Evolutionary conservation across 2,113 vertebrate species (phyloP).

Genomic region (Casuarius casuarius): DNA sequence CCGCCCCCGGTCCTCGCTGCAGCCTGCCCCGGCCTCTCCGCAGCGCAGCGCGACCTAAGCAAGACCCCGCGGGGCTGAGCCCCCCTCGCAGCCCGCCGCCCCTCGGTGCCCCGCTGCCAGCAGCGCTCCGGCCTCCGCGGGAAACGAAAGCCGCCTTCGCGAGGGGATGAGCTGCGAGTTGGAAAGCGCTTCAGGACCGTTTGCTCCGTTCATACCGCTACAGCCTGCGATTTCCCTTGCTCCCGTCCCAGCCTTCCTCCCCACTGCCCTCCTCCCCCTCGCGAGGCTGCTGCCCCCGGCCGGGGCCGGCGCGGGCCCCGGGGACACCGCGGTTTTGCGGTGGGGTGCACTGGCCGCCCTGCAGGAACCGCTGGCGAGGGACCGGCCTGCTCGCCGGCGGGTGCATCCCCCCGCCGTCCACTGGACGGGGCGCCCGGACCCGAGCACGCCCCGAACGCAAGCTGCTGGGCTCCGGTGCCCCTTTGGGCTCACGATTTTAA

Average conservation of each 20-base stretch:
- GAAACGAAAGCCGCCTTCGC: not conserved
- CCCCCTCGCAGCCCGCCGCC: too few relatives aligned
- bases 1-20: too few relatives aligned
- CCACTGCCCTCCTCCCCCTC: not conserved
- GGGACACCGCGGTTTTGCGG: too few relatives aligned
- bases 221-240: slow-evolving; percentile 9
- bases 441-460: accelerated
- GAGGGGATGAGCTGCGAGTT: not conserved
- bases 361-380: not conserved
- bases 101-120: too few relatives aligned
- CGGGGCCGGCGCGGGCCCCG: too few relatives aligned
- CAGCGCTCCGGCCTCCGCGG: accelerated
- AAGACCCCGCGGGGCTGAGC: too few relatives aligned
- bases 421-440: too few relatives aligned
- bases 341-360: accelerated
- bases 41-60: not conserved
- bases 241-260: not conserved
- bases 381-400: accelerated
- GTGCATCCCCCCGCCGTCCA: not conserved
- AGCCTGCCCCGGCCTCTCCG: not conserved
- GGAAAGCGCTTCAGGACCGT: not conserved
- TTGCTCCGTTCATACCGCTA: not conserved
- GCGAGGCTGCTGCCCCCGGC: not conserved
- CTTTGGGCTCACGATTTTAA: not conserved
- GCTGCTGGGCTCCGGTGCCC: too few relatives aligned